These are phyloP conservation scores for Chrysodeixis includens DNA, from an alignment of 2,888 invertebrate genomes.

Conservation along the genomic window DNA sequence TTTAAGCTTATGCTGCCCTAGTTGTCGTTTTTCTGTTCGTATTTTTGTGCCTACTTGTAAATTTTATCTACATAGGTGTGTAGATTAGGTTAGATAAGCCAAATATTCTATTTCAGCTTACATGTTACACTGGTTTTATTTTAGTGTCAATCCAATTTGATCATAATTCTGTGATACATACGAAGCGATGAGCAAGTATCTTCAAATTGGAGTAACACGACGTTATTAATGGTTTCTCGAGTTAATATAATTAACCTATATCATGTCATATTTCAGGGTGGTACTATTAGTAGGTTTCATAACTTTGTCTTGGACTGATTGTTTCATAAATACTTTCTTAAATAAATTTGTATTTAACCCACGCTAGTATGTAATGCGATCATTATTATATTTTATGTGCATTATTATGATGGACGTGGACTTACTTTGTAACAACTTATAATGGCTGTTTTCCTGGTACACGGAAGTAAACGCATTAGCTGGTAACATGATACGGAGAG, in stretches of 20 bases:
- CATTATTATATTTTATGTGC: conserved; percentile 43
- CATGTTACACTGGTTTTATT: too few species aligned
- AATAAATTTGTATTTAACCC: conserved; percentile 31
- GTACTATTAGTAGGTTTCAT: neutral
- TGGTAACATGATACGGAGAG: conserved; percentile 40
- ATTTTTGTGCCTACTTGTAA: conserved; percentile 8
- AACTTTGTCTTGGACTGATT: neutral
- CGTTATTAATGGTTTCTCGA: neutral
- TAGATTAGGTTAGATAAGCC: neutral
- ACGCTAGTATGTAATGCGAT: conserved; percentile 45
- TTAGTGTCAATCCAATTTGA: neutral
- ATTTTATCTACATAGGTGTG: too few species aligned
- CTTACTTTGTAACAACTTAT: conserved; percentile 22
- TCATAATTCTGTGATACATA: neutral
- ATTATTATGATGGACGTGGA: conserved; percentile 43
- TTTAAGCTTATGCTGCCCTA: conserved; percentile 35
- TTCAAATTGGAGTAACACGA: neutral
- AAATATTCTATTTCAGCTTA: neutral
- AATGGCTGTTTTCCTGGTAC: conserved; percentile 49
- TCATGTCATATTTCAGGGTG: neutral
- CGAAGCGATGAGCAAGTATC: neutral
- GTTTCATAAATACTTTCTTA: neutral
- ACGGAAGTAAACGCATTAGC: conserved; percentile 48
- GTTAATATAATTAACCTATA: neutral
- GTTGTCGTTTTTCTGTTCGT: conserved; percentile 8